phyloP scores from a whole-genome alignment of 2,888 invertebrate genomes.

The Drosophila nr. medialis region DNA sequence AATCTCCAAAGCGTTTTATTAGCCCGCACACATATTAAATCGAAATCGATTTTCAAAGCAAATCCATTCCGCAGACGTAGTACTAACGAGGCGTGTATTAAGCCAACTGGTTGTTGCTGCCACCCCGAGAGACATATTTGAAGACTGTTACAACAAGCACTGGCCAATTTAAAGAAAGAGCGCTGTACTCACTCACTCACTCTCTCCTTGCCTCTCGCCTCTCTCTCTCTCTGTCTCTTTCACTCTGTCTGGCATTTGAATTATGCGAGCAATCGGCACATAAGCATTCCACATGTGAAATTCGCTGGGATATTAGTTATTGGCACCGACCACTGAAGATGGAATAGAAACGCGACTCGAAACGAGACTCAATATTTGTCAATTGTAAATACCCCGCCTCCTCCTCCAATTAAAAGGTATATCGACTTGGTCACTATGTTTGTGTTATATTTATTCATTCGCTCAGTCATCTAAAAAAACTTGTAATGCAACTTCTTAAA shows the following conservation, averaged over 20 bases:
- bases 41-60: conserved; percentile 20
- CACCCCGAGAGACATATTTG: conserved; percentile 8
- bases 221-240: background rate
- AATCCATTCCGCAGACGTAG: conserved; percentile 64
- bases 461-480: background rate
- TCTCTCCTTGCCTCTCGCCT: background rate
- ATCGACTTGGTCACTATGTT: background rate
- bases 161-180: conserved; percentile 1
- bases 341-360: conserved; percentile 12
- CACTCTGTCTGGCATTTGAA: conserved; percentile 33
- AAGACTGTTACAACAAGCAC: conserved; percentile 12
- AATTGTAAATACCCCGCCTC: conserved; percentile 3
- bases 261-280: conserved; percentile 31
- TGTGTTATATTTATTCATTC: background rate
- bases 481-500: background rate
- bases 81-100: conserved; percentile 37
- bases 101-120: conserved; percentile 56
- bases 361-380: conserved; percentile 19
- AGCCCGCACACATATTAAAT: conserved; percentile 6
- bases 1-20: conserved; percentile 31
- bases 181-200: background rate
- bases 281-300: conserved; percentile 20
- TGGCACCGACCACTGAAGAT: conserved; percentile 12
- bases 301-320: conserved; percentile 21
- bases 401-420: background rate